Evolutionary conservation across 1,140 invertebrate species (phyloP).

Genomic region (Drosophila kanapiae): DNA sequence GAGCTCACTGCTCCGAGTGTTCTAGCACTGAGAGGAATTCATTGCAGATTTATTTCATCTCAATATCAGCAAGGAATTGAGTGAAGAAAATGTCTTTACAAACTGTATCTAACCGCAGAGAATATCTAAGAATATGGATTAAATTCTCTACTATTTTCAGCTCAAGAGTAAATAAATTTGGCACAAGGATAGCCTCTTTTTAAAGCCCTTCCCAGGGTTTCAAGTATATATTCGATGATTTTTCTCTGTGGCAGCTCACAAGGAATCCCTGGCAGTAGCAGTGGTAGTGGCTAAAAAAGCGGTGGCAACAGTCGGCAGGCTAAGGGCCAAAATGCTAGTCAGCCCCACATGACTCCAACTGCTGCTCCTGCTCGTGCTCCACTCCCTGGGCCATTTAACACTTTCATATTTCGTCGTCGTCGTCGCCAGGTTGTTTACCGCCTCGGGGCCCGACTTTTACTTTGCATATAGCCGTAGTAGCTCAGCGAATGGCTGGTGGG

Average conservation of each 20-base stretch:
- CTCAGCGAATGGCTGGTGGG: constrained; percentile 5
- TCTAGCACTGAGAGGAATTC: background rate
- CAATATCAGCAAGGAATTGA: too few relatives aligned
- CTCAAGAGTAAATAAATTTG: background rate
- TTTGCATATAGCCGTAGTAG: constrained; percentile 36
- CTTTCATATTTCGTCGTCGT: constrained; percentile 68
- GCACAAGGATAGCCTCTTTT: background rate
- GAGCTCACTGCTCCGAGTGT: constrained; percentile 24
- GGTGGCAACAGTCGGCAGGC: constrained; percentile 37
- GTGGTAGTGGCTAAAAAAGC: constrained; percentile 4
- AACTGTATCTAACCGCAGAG: background rate
- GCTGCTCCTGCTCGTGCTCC: background rate
- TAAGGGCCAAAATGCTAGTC: constrained; percentile 47
- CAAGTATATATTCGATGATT: background rate
- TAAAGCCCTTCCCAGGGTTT: background rate
- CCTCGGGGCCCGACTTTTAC: constrained; percentile 68
- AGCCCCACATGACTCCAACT: constrained; percentile 31
- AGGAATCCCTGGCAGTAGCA: constrained; percentile 38
- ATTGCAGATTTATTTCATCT: too few relatives aligned
- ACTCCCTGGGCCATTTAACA: constrained; percentile 70
- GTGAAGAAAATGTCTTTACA: too few relatives aligned
- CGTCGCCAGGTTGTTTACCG: constrained; percentile 69
- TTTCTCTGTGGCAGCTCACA: constrained; percentile 14
- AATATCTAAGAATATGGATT: background rate
- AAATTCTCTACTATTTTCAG: background rate